Base-by-base conservation (phyloP, 2,113 vertebrate genomes). In the Mionectes macconnelli region DNA sequence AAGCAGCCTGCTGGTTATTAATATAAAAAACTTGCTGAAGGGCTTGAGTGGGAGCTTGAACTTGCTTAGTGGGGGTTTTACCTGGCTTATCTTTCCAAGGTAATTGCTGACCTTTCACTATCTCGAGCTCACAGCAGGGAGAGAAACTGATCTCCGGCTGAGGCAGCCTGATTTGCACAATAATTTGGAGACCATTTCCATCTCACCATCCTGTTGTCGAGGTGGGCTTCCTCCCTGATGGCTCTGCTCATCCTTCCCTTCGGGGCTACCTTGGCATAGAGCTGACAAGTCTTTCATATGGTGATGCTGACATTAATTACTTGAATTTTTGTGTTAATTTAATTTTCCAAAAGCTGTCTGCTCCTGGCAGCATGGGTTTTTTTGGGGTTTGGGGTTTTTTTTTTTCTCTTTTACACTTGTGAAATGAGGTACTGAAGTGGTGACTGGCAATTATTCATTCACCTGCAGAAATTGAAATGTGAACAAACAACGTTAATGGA, bases 101-200 rank as follows among this genome's bases (percentile, higher is more conserved):
- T 74, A 24, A 37, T 55, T 27, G 55, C 47, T 95, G 90, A 79
- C 86, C 78, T 95, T 91, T 91, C n/a, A 0, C 80, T 62, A 0
- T 59, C 78, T 87, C 10, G 77, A 94, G 67, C 81, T 96, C 90
- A 3, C 90, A 87, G 91, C 81, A 40, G 94, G 88, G 62, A 68
- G 35, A 76, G 72, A 56, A 45, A 15, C 88, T 67, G 96, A 44
- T 87, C 87, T 75, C 83, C 27, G n/a, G 35, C 88, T 40, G 22
- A 40, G 60, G 84, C 64, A 84, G 62, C 70, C 75, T 77, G n/a
- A 97, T 97, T 97, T 96, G 76, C 94, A 97, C 81, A 87, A 94
- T 52, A 96, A 94, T 95, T 93, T 81, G 91, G 69, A 74, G 56
- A 35, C 35, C 47, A 52, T 94, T 96, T 97, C 90, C 91, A 88